phyloP scores from a whole-genome alignment of 2,797 vertebrate species.

The Pachyuromys duprasi region DNA sequence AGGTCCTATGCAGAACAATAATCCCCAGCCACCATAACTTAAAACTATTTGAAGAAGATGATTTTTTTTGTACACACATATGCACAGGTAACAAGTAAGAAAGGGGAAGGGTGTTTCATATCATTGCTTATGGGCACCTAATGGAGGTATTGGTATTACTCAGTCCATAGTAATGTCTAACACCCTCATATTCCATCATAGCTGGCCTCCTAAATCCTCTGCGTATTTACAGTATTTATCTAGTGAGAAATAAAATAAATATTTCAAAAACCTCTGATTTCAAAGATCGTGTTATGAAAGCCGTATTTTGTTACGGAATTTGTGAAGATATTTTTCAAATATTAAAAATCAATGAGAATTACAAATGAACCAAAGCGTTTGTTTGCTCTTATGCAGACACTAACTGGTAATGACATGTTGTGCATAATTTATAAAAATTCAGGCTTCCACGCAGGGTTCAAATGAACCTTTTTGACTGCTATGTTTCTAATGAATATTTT shows the following conservation, averaged over 20 bases:
- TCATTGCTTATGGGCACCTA: neutral
- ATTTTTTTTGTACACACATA: neutral
- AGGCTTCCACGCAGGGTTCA: neutral
- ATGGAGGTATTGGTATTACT: neutral
- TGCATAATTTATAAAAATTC: neutral
- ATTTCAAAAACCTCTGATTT: neutral
- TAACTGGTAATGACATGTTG: neutral
- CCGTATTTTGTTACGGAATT: neutral
- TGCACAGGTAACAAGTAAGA: neutral
- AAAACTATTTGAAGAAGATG: neutral
- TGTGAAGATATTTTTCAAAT: neutral
- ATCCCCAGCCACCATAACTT: neutral
- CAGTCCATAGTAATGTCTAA: neutral
- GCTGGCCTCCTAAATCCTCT: neutral
- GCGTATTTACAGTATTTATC: neutral
- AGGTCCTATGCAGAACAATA: neutral
- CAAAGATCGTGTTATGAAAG: neutral
- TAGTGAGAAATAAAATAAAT: neutral
- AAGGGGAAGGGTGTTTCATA: neutral
- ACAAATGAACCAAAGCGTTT: neutral
- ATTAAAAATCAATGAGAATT: neutral
- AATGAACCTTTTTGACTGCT: constrained; percentile 23
- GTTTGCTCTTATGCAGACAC: neutral
- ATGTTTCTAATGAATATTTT: neutral
- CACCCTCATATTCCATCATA: neutral